Conservation (phyloP, 2,797 vertebrate genomes). For the Hirundo rustica region DNA sequence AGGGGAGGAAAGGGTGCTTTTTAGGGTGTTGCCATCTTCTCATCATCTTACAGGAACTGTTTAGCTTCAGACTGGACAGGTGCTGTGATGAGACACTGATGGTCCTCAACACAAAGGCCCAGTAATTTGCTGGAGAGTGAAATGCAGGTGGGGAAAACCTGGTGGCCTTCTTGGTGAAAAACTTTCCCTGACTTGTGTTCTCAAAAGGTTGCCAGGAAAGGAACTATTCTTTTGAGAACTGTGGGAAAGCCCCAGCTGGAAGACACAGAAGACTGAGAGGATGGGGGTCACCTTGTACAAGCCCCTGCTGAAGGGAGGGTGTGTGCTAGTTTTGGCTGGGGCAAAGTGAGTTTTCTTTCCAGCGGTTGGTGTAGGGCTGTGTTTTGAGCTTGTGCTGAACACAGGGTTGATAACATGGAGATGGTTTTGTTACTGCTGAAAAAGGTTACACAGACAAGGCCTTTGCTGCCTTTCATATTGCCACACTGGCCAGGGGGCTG, state of each 20-base stretch:
- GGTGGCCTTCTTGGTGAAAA: not conserved
- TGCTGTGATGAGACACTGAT: too few species aligned
- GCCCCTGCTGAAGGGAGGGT: not conserved
- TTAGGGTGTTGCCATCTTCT: not conserved
- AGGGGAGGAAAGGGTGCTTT: not conserved
- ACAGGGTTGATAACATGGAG: not conserved
- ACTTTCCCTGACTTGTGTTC: not conserved
- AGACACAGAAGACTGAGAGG: not conserved
- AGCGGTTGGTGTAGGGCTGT: not conserved
- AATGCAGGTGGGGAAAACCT: not conserved
- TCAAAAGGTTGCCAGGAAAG: not conserved
- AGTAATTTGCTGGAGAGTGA: accelerated
- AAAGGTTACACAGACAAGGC: not conserved
- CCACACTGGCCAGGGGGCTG: accelerated
- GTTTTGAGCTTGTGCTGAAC: not conserved
- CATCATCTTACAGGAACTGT: accelerated
- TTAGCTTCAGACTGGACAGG: not conserved
- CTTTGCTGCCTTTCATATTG: not conserved
- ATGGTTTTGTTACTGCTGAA: not conserved
- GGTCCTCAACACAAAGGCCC: not conserved
- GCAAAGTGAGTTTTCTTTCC: not conserved
- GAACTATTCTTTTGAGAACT: accelerated
- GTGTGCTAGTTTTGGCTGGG: not conserved
- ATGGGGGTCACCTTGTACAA: too few species aligned
- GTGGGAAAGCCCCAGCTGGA: not conserved